phyloP scores from a whole-genome alignment of 2,888 invertebrate genomes.

The Lobophora halterata region DNA sequence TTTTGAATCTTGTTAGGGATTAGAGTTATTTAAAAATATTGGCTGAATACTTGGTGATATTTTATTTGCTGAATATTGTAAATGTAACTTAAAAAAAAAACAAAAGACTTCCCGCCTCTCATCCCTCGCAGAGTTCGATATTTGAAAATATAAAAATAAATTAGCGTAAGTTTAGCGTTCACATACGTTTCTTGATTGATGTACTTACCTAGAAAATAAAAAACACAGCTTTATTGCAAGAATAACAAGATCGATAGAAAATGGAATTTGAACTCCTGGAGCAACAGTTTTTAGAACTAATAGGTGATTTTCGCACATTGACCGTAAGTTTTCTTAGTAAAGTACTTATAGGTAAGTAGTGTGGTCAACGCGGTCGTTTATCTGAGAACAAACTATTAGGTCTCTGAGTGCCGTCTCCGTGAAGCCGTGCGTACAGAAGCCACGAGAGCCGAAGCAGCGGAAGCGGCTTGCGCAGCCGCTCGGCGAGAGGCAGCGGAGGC shows the following conservation, averaged over 20 bases:
- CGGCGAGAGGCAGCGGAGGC: conserved; percentile 54
- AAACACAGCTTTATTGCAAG: no score
- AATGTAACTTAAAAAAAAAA: neutral
- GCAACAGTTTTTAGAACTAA: conserved; percentile 59
- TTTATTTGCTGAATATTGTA: no score
- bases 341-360: no score
- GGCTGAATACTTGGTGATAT: neutral
- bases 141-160: no score
- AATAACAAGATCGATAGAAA: no score
- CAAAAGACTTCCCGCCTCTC: neutral
- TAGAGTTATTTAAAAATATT: conserved; percentile 42
- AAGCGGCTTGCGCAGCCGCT: conserved; percentile 52
- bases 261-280: conserved; percentile 61
- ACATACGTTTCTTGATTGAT: no score
- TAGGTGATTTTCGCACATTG: conserved; percentile 58
- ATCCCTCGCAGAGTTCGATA: no score
- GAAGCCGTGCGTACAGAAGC: conserved; percentile 56
- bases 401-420: conserved; percentile 57
- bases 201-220: no score
- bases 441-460: conserved; percentile 61
- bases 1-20: conserved; percentile 53
- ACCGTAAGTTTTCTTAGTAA: conserved; percentile 51
- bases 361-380: no score
- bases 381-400: conserved; percentile 39
- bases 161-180: no score